Evolutionary conservation across 2,797 vertebrate genomes (phyloP).

Genomic region (Apogon talboti): DNA sequence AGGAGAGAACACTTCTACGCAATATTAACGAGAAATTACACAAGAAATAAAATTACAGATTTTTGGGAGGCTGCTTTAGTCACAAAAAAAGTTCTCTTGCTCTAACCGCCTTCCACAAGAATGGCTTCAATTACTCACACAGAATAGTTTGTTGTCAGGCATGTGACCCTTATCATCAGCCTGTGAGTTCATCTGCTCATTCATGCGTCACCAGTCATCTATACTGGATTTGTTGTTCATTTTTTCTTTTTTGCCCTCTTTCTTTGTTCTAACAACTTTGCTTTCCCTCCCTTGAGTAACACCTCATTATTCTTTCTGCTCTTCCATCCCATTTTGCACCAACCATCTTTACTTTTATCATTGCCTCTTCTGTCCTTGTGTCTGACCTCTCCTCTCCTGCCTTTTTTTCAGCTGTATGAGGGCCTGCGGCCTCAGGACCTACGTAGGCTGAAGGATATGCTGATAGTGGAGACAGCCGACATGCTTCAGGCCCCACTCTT

Average conservation of each 20-base stretch:
- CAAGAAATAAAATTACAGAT: too few species aligned
- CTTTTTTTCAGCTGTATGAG: slow-evolving; percentile 89
- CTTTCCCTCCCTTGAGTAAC: background rate
- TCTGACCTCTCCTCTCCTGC: background rate
- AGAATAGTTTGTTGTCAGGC: slow-evolving; percentile 14
- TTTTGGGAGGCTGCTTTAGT: too few species aligned
- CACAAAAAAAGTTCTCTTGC: too few species aligned
- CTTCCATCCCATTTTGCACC: slow-evolving; percentile 28
- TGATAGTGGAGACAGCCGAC: slow-evolving; percentile 99
- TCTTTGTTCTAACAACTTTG: background rate
- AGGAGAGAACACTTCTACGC: too few species aligned
- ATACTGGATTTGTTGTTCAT: slow-evolving; percentile 28
- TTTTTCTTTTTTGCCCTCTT: slow-evolving; percentile 13
- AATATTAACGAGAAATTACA: too few species aligned
- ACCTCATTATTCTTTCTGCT: background rate
- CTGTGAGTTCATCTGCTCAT: slow-evolving; percentile 27
- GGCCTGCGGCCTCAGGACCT: slow-evolving; percentile 96
- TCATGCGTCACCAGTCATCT: slow-evolving; percentile 35
- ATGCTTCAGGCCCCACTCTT: slow-evolving; percentile 98
- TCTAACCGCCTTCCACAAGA: too few species aligned
- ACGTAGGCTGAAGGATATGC: slow-evolving; percentile 96
- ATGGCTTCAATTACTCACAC: slow-evolving; percentile 8
- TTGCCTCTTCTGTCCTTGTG: slow-evolving; percentile 4
- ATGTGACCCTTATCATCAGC: slow-evolving; percentile 47
- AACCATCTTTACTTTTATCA: slow-evolving; percentile 2